These are phyloP conservation scores for Stenurella melanura DNA, from an alignment of 2,888 invertebrate species.

Conservation along the genomic window DNA sequence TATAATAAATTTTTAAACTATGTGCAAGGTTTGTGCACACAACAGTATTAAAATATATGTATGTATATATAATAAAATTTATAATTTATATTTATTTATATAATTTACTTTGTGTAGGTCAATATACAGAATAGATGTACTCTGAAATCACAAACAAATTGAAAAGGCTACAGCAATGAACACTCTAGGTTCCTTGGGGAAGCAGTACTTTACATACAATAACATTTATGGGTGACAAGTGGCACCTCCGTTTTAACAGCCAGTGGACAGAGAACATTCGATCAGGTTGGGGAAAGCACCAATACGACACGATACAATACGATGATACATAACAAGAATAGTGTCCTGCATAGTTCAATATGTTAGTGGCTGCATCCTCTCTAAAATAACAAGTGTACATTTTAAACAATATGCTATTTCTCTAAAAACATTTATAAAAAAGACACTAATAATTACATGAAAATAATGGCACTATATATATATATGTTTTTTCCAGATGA, in stretches of 20 bases:
- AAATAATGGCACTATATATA: slow-evolving; percentile 73
- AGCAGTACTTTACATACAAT: slow-evolving; percentile 70
- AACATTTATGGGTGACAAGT: slow-evolving; percentile 64
- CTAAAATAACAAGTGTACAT: slow-evolving; percentile 74
- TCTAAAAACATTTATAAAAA: slow-evolving; percentile 74
- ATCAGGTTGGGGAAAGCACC: slow-evolving; percentile 71
- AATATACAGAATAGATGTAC: slow-evolving; percentile 73
- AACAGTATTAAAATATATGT: slow-evolving; percentile 74
- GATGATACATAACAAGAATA: slow-evolving; percentile 58
- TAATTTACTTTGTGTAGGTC: slow-evolving; percentile 71
- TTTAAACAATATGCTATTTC: slow-evolving; percentile 72
- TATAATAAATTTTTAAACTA: slow-evolving; percentile 70
- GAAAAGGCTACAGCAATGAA: slow-evolving; percentile 74
- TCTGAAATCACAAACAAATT: slow-evolving; percentile 73
- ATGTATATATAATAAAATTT: slow-evolving; percentile 71
- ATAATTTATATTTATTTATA: slow-evolving; percentile 66
- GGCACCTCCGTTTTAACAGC: slow-evolving; percentile 65
- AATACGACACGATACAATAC: slow-evolving; percentile 68
- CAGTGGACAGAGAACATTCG: slow-evolving; percentile 72
- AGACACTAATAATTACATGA: slow-evolving; percentile 73
- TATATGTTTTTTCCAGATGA: slow-evolving; percentile 58
- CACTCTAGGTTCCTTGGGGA: slow-evolving; percentile 74
- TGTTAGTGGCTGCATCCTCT: slow-evolving; percentile 72
- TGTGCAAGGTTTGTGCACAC: slow-evolving; percentile 74
- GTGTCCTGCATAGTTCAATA: slow-evolving; percentile 66